A percentile compares a stretch with the other conserved stretches of the same genome.
Conservation (phyloP, 2,888 invertebrate species). For the Parthenolecanium corni region DNA sequence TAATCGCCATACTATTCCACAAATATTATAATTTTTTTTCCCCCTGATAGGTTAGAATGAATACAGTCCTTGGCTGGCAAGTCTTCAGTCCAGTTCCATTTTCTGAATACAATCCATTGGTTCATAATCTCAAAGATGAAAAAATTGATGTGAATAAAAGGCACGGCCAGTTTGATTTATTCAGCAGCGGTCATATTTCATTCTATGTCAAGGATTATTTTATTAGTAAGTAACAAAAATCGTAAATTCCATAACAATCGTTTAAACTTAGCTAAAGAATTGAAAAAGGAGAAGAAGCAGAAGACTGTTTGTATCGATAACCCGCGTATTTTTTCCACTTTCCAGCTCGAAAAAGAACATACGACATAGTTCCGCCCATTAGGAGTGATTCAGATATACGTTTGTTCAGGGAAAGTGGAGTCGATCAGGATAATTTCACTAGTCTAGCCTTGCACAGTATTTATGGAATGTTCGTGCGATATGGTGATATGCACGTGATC, state of each 20-base stretch:
- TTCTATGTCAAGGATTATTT: constrained; percentile 77
- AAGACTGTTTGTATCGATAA: background rate
- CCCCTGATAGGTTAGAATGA: constrained; percentile 86
- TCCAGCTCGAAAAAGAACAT: constrained; percentile 51
- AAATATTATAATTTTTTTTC: no score
- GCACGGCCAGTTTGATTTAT: constrained; percentile 65
- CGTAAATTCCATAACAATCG: background rate
- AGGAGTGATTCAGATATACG: constrained; percentile 53
- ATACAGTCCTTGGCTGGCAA: constrained; percentile 78
- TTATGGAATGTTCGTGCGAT: constrained; percentile 57
- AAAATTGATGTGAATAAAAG: constrained; percentile 57
- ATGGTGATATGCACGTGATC: constrained; percentile 56
- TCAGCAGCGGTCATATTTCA: constrained; percentile 59
- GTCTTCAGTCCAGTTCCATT: constrained; percentile 87
- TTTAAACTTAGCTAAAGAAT: background rate
- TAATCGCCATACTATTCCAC: background rate
- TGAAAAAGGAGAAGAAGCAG: background rate
- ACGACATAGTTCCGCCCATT: constrained; percentile 49
- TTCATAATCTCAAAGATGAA: constrained; percentile 38
- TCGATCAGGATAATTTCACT: constrained; percentile 34
- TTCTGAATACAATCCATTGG: constrained; percentile 68
- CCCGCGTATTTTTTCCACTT: constrained; percentile 31
- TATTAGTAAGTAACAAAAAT: constrained; percentile 43
- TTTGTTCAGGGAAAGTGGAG: constrained; percentile 39
- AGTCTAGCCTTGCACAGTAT: constrained; percentile 40